phyloP scores from a whole-genome alignment of 2,113 vertebrate species.

The Lasiurus borealis region DNA sequence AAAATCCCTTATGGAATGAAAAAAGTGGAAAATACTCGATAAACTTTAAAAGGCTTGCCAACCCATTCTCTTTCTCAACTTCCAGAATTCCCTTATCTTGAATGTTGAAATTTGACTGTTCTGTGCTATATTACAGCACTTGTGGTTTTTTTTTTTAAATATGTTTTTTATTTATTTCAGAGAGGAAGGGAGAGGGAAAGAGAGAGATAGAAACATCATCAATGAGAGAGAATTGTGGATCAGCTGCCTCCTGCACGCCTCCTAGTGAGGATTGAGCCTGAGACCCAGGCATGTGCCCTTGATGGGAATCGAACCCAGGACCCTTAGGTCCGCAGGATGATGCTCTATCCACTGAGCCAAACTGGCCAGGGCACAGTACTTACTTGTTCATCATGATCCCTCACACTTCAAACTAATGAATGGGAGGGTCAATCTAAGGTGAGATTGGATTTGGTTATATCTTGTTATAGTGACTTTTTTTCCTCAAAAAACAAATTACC shows the following conservation, averaged over 20 bases:
- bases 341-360: too few relatives aligned
- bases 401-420: not conserved
- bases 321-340: too few relatives aligned
- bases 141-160: not conserved
- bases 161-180: too few relatives aligned
- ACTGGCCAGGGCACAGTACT: not conserved
- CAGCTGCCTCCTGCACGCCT: too few relatives aligned
- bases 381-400: not conserved
- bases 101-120: not conserved
- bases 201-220: too few relatives aligned
- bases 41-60: not conserved
- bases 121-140: not conserved
- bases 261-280: too few relatives aligned
- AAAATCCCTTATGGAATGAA: not conserved
- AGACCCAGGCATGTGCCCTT: too few relatives aligned
- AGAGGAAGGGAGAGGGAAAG: too few relatives aligned
- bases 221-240: too few relatives aligned
- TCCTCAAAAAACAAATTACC: not conserved
- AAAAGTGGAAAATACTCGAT: not conserved
- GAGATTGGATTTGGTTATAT: not conserved
- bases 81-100: not conserved
- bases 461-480: not conserved
- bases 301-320: too few relatives aligned
- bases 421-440: not conserved
- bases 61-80: conserved; percentile 31